These are phyloP conservation scores for Rhodinocichla rosea DNA, from an alignment of 2,113 vertebrate species.

Conservation along the genomic window DNA sequence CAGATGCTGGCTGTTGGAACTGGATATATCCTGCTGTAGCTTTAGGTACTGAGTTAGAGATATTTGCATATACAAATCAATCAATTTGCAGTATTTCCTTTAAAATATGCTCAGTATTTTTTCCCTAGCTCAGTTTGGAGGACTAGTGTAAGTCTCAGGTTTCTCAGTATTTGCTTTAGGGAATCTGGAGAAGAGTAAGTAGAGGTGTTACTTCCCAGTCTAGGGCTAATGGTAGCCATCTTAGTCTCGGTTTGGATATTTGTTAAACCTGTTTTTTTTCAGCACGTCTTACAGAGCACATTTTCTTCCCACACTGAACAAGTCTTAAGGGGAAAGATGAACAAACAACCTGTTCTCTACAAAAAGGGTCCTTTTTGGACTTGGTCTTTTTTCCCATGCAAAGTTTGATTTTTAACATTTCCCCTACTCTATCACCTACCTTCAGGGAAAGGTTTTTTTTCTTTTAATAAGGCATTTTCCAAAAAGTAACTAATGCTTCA, in stretches of 20 bases:
- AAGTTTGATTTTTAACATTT: background rate
- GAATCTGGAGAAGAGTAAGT: background rate
- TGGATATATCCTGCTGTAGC: background rate
- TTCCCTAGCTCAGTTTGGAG: background rate
- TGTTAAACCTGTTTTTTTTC: background rate
- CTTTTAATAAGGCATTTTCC: background rate
- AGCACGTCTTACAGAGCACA: background rate
- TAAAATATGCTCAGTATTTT: background rate
- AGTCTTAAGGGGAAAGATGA: background rate
- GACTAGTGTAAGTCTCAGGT: background rate
- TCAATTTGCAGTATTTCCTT: background rate
- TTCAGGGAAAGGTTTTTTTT: background rate
- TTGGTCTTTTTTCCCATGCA: background rate
- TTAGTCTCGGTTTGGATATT: background rate
- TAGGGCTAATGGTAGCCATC: background rate
- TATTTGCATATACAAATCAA: background rate
- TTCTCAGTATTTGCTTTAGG: background rate
- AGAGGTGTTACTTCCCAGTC: background rate
- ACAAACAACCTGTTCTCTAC: background rate
- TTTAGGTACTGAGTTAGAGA: background rate
- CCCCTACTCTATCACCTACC: background rate
- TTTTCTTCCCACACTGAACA: background rate
- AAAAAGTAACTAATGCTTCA: background rate
- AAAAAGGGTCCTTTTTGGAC: background rate
- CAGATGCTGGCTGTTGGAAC: background rate